Conservation (phyloP, 2,797 vertebrate species). For the Todus mexicanus region DNA sequence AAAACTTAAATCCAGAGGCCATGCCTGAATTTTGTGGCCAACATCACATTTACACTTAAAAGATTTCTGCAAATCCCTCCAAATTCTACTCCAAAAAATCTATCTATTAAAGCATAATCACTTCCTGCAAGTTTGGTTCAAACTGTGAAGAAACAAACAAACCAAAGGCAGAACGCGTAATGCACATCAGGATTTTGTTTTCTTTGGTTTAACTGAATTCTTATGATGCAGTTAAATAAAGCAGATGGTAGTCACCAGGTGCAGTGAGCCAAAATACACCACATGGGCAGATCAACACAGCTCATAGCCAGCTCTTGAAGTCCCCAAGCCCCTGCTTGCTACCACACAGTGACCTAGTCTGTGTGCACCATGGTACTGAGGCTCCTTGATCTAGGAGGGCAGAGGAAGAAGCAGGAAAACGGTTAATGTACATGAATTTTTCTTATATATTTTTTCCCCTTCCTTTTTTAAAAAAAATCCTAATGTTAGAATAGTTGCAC, state of each 20-base stretch:
- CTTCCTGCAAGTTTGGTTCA: not conserved
- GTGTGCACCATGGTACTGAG: not conserved
- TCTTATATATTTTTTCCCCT: not conserved
- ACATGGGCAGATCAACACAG: not conserved
- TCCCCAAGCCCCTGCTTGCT: not conserved
- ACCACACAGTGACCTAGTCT: not conserved
- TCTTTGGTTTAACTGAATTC: not conserved
- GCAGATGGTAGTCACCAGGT: not conserved
- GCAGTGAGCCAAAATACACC: not conserved
- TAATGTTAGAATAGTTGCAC: not conserved
- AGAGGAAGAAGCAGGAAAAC: not conserved
- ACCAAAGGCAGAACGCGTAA: not conserved
- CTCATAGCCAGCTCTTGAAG: not conserved
- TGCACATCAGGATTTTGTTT: not conserved
- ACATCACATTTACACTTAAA: not conserved
- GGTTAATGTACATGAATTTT: not conserved
- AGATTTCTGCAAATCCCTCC: not conserved
- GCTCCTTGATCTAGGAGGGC: not conserved
- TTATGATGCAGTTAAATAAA: not conserved
- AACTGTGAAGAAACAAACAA: not conserved
- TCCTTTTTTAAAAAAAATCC: not conserved
- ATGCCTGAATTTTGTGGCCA: not conserved
- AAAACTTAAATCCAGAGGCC: not conserved
- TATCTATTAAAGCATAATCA: not conserved
- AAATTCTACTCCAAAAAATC: not conserved